Base-by-base conservation (phyloP, 2,888 invertebrate genomes). In the Xylota sylvarum region DNA sequence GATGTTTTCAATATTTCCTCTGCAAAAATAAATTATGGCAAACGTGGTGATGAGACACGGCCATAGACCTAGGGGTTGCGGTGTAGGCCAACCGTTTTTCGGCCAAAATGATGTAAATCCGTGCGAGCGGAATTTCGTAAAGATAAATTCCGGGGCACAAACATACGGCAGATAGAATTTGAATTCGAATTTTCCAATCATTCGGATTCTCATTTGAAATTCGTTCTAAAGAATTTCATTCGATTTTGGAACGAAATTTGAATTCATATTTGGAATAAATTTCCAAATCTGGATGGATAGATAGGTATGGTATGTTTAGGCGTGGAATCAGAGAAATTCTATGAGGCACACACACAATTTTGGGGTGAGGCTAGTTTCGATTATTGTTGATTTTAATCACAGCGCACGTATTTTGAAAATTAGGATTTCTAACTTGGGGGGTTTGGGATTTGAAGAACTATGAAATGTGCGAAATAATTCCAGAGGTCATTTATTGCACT, bases 151-250 rank as follows among this genome's bases (percentile, higher is more conserved):
- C 55, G 37, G 1, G 27, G 27, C 23, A 46, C 14, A 60, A 52
- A 27, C 50, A 27, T 50, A 72, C 0, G 23, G 10, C 17, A n/a
- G 23, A 32, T 9, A 17, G 40, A 37, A 72, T 50, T 60, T 60
- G 12, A 56, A 65, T 55, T 35, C 48, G 35, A 78, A 83, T 83
- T 83, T 69, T 78, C 40, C 72, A 79, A 84, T 67, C 67, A 69
- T 69, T 84, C 69, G 60, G 67, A 27, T 10, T 40, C 35, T 62
- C 48, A 56, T 58, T 77, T 82, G 40, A 30, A 62, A 50, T 64
- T 70, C 55, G 19, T n/a, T n/a, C n/a, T n/a, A 5, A 23, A 17
- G 17, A 74, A 55, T 62, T 62, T 67, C 19, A 37, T 65, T 69
- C 19, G 56, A 48, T 40, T 64, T 82, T 40, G 23, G 5, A 40